A percentile compares a stretch with the other conserved stretches of the same genome.
Conservation (phyloP, 2,888 invertebrate species). For the Eilema caniola region DNA sequence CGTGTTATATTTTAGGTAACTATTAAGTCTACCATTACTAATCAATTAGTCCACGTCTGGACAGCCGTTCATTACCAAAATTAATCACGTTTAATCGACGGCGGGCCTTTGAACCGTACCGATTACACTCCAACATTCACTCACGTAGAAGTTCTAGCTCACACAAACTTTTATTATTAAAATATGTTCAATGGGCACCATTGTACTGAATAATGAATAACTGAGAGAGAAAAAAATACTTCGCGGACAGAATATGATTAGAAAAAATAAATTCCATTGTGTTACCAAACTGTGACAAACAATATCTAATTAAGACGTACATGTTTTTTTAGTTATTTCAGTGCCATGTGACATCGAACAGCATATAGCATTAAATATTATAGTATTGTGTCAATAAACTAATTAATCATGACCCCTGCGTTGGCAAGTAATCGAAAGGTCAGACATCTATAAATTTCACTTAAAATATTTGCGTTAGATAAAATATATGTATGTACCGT, state of each 20-base stretch:
- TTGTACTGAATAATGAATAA: not conserved
- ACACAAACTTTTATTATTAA: not conserved
- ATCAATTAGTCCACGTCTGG: not conserved
- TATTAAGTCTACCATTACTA: not conserved
- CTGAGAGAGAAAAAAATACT: not conserved
- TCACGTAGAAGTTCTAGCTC: not conserved
- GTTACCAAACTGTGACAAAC: no score
- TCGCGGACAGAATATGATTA: no score
- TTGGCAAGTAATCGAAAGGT: not conserved
- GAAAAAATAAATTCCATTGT: no score
- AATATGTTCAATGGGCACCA: not conserved
- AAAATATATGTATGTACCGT: no score
- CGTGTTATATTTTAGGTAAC: not conserved
- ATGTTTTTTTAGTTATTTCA: no score
- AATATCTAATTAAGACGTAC: no score
- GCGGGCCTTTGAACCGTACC: not conserved
- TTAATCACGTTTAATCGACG: not conserved
- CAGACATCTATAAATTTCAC: not conserved
- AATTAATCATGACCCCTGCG: not conserved
- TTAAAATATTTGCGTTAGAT: no score
- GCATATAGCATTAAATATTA: not conserved
- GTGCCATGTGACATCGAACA: not conserved
- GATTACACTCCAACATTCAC: conserved; percentile 2
- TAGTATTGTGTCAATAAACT: not conserved
- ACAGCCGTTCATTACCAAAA: conserved; percentile 1